phyloP scores from a whole-genome alignment of 2,888 invertebrate genomes.

The Microchrysa polita region DNA sequence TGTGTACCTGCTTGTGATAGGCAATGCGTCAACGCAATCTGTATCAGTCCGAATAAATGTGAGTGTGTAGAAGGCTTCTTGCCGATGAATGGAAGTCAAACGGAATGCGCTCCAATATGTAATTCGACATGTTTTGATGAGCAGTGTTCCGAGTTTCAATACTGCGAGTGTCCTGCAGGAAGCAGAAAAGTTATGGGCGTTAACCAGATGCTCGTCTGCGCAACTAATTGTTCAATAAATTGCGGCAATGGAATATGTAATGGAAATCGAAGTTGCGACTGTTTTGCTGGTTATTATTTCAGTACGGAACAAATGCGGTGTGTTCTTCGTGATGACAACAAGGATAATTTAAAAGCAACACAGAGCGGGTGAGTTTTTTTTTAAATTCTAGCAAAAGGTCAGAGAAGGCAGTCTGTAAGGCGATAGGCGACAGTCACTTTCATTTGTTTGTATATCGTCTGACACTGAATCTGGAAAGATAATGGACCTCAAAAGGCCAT shows the following conservation, averaged over 20 bases:
- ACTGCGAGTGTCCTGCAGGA: slow-evolving; percentile 62
- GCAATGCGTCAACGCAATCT: slow-evolving; percentile 56
- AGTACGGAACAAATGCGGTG: not conserved
- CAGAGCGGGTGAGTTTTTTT: not conserved
- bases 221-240: slow-evolving; percentile 58
- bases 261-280: slow-evolving; percentile 61
- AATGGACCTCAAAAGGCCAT: too few relatives aligned
- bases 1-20: slow-evolving; percentile 54
- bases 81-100: slow-evolving; percentile 55
- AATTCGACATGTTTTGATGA: slow-evolving; percentile 54
- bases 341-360: not conserved
- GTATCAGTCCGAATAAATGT: slow-evolving; percentile 55
- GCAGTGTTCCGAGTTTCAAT: slow-evolving; percentile 58
- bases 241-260: slow-evolving; percentile 63
- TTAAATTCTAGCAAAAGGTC: too few relatives aligned
- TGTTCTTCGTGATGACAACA: not conserved
- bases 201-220: slow-evolving; percentile 51
- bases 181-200: slow-evolving; percentile 52
- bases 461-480: too few relatives aligned
- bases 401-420: too few relatives aligned
- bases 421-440: too few relatives aligned
- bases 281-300: slow-evolving; percentile 60
- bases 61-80: slow-evolving; percentile 54
- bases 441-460: too few relatives aligned
- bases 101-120: slow-evolving; percentile 51